These are phyloP conservation scores for Dinoponera quadriceps DNA, from an alignment of 1,140 invertebrate species.

Conservation along the genomic window DNA sequence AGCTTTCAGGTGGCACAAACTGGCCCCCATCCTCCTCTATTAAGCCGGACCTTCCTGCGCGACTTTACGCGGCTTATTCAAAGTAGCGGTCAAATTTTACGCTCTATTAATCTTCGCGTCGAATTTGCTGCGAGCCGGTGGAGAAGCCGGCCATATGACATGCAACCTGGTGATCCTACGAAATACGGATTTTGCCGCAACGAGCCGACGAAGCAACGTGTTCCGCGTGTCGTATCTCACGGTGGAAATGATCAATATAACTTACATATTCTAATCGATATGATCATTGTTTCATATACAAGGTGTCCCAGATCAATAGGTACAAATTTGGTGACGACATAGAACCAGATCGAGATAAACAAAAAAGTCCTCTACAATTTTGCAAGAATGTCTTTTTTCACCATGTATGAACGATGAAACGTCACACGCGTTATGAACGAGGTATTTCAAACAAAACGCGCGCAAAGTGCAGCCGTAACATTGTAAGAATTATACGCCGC, in stretches of 20 bases:
- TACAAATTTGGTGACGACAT: too few species aligned
- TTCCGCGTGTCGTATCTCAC: too few species aligned
- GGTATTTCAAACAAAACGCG: slow-evolving; percentile 10
- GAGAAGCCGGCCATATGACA: not conserved
- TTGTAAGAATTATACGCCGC: slow-evolving; percentile 14
- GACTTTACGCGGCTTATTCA: slow-evolving; percentile 44
- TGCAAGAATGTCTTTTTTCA: too few species aligned
- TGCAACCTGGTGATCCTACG: not conserved
- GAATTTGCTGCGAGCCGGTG: slow-evolving; percentile 17
- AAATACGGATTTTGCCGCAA: not conserved
- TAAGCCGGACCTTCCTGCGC: slow-evolving; percentile 9
- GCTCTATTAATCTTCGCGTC: slow-evolving; percentile 43
- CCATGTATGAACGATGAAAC: too few species aligned
- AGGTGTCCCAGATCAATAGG: too few species aligned
- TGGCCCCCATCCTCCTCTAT: not conserved
- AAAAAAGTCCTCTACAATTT: too few species aligned
- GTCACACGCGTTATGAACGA: not conserved
- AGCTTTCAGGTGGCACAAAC: slow-evolving; percentile 21
- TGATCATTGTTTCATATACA: too few species aligned
- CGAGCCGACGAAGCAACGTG: too few species aligned
- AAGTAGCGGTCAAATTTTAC: slow-evolving; percentile 49
- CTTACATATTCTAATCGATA: too few species aligned
- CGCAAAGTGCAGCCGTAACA: not conserved
- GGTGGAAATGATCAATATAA: too few species aligned
- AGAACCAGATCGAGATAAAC: too few species aligned